Conservation (phyloP, 2,888 invertebrate genomes). For the Oxycera nigricornis region DNA sequence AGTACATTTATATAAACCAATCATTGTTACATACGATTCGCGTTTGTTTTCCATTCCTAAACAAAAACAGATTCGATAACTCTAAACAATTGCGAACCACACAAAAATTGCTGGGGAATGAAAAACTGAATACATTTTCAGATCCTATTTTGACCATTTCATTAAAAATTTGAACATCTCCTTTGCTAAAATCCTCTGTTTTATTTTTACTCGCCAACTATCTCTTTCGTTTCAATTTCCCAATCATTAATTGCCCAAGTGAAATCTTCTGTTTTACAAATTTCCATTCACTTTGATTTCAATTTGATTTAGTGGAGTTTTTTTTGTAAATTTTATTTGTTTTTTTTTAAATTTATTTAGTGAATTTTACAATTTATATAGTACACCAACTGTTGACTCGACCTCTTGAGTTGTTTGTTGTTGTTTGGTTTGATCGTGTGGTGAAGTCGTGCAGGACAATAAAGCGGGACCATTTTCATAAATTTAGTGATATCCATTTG, state of each 20-base stretch:
- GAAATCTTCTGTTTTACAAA: neutral
- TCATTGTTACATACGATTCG: too few species aligned
- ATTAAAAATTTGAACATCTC: neutral
- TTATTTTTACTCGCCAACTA: too few species aligned
- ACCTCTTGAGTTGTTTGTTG: neutral
- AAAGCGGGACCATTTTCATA: slow-evolving; percentile 49
- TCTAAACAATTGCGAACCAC: too few species aligned
- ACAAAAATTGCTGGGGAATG: neutral
- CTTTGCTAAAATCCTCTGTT: too few species aligned
- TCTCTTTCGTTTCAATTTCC: too few species aligned
- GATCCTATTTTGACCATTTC: neutral
- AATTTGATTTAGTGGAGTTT: neutral
- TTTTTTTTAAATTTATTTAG: slow-evolving; percentile 7
- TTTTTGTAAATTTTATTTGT: slow-evolving; percentile 7
- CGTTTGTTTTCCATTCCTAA: too few species aligned
- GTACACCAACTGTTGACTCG: slow-evolving; percentile 20
- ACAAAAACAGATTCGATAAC: too few species aligned
- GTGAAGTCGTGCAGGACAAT: slow-evolving; percentile 24
- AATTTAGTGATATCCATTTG: slow-evolving; percentile 97
- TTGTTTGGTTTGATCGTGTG: slow-evolving; percentile 23
- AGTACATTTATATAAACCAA: too few species aligned
- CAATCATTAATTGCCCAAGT: neutral
- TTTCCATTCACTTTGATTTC: neutral
- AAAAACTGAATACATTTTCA: neutral
- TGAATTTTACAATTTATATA: slow-evolving; percentile 22